Base-by-base conservation (phyloP, 2,797 vertebrate species). In the Girardinus metallicus region DNA sequence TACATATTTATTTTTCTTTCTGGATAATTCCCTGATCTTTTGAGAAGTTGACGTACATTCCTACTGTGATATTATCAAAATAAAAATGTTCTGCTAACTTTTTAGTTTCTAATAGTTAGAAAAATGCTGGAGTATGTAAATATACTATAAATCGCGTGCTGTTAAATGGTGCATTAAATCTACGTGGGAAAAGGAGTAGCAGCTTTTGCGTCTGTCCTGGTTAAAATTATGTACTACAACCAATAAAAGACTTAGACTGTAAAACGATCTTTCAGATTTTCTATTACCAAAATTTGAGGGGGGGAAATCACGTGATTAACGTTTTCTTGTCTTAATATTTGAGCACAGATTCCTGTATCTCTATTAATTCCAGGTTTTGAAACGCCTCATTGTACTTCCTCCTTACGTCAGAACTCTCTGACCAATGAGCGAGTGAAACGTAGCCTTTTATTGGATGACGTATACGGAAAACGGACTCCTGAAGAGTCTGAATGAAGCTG, bases 361-460 rank as follows among this genome's bases (percentile, higher is more conserved):
- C 12, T 76, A 0, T 0, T 5, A 39, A 4, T 73, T 26, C 70
- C 71, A 1, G 2, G 13, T 0, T 77, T 78, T 34, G 79, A 94
- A 64, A 95, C n/a, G 88, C 76, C 60, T 85, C 92, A 16, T 13
- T 0, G 0, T 5, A 46, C 29, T 23, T 2, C 0, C 21, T 1
- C 0, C 0, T 0, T 0, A 46, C 82, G 91, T 90, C 83, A 81
- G 21, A 55, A n/a, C 5, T 2, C 6, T 26, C 31, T 36, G 84
- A 12, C 95, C 87, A 94, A 93, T 92, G 60, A 90, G 47, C 78
- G 55, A 2, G 21, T 75, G 88, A 78, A 76, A 94, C 92, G 91
- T 75, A n/a, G 60, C 43, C 5, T 74, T 1, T 1, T 13, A 47
- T 0, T 0, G 1, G 74, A 12, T 90, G 88, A 94, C 93, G 93